Evolutionary conservation across 2,113 vertebrate species (phyloP).

Genomic region (Egretta garzetta): DNA sequence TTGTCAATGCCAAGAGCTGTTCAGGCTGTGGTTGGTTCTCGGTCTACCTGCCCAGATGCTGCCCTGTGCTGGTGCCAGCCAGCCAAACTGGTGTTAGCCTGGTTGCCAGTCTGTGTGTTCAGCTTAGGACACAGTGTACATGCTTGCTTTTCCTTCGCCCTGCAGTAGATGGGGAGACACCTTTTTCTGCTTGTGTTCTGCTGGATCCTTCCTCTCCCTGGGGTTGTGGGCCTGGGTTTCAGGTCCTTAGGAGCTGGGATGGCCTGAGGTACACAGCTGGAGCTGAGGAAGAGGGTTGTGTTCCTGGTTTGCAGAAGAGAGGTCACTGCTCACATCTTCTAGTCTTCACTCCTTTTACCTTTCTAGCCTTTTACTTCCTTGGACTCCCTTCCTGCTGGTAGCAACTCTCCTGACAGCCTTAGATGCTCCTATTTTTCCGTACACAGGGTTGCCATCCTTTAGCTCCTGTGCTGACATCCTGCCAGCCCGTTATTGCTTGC

Average conservation of each 20-base stretch:
- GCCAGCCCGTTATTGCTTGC: background rate
- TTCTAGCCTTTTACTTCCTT: background rate
- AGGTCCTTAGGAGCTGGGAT: background rate
- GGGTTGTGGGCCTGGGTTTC: background rate
- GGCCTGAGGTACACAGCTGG: background rate
- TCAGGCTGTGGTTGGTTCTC: background rate
- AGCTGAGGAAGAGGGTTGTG: background rate
- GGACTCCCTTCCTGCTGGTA: background rate
- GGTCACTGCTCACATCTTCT: background rate
- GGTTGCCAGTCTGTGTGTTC: background rate
- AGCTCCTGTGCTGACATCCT: background rate
- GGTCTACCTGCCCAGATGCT: background rate
- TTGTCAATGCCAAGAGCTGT: background rate
- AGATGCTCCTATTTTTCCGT: background rate
- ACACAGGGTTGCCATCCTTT: background rate
- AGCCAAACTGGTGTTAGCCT: background rate
- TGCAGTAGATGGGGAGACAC: background rate
- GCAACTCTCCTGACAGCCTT: background rate
- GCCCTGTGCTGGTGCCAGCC: background rate
- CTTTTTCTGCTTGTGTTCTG: background rate
- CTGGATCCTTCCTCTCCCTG: background rate
- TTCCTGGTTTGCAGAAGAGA: background rate
- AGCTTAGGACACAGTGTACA: background rate
- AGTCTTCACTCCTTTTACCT: background rate
- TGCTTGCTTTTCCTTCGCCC: background rate